Evolutionary conservation across 2,888 invertebrate species (phyloP).

Genomic region (Chrysopilus asiliformis): DNA sequence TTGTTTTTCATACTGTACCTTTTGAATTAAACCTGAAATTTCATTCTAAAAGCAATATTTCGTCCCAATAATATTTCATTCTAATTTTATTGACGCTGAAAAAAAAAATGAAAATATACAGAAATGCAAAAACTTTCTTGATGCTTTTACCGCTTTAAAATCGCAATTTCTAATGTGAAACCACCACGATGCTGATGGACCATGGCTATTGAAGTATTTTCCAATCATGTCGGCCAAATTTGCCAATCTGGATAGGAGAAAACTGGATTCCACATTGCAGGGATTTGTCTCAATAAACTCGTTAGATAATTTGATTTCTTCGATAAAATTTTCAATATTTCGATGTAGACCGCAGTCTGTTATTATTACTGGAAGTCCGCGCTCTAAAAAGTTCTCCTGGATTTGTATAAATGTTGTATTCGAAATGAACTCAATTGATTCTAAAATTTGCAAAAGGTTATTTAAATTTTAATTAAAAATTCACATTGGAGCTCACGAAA

Average conservation of each 20-base stretch:
- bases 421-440: constrained; percentile 27
- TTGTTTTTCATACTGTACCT: no score
- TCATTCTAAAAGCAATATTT: no score
- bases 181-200: constrained; percentile 43
- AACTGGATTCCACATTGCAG: constrained; percentile 66
- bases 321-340: constrained; percentile 38
- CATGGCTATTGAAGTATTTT: constrained; percentile 12
- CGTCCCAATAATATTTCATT: no score
- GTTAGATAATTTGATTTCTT: constrained; percentile 39
- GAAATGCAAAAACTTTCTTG: constrained; percentile 63
- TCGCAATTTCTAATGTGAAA: constrained; percentile 83
- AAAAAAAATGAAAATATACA: no score
- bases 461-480: not conserved
- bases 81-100: no score
- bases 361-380: constrained; percentile 60
- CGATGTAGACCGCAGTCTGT: constrained; percentile 49
- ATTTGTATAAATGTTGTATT: constrained; percentile 30
- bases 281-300: constrained; percentile 47
- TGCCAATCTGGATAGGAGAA: constrained; percentile 41
- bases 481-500: constrained; percentile 21
- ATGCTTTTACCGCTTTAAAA: constrained; percentile 62
- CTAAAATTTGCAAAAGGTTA: constrained; percentile 20
- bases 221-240: constrained; percentile 24
- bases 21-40: no score
- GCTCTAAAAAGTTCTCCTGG: constrained; percentile 33